Percentiles rank a stretch among this genome's conserved stretches.
Evolutionary conservation across 2,113 vertebrate genomes (phyloP).

Genomic region (Perca schrenkii): DNA sequence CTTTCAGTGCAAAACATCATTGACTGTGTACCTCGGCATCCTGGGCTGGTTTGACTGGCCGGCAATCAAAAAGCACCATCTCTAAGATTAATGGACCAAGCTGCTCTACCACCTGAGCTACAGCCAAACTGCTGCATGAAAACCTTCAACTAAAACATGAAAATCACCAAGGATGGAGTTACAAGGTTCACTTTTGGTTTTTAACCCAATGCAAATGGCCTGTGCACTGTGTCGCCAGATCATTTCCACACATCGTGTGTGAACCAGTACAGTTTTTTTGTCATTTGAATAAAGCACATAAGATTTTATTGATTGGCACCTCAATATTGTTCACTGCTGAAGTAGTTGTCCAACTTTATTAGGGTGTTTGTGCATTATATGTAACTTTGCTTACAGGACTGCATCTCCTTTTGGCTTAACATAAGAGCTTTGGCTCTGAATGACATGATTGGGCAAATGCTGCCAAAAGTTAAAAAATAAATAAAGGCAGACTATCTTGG

Average conservation of each 20-base stretch:
- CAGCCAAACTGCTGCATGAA: neutral
- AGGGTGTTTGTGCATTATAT: slow-evolving; percentile 11
- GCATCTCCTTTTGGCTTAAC: neutral
- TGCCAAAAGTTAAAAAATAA: neutral
- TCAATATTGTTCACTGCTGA: slow-evolving; percentile 4
- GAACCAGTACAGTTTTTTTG: neutral
- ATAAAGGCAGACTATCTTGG: neutral
- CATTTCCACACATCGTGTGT: too few relatives aligned
- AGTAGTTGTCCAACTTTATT: neutral
- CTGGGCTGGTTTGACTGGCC: neutral
- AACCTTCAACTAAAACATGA: neutral
- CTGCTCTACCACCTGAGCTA: neutral
- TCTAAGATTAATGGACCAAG: neutral
- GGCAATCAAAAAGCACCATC: neutral
- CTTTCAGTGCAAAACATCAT: too few relatives aligned
- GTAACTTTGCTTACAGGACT: neutral
- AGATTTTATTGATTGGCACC: neutral
- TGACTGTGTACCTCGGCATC: neutral
- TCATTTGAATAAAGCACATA: slow-evolving; percentile 3
- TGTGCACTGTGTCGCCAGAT: neutral
- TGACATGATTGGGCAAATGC: too few relatives aligned
- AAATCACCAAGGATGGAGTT: neutral
- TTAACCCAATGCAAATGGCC: neutral
- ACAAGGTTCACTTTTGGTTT: neutral
- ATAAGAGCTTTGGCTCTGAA: neutral